Conservation (phyloP, 2,797 vertebrate genomes). For the Apodemus agrarius region DNA sequence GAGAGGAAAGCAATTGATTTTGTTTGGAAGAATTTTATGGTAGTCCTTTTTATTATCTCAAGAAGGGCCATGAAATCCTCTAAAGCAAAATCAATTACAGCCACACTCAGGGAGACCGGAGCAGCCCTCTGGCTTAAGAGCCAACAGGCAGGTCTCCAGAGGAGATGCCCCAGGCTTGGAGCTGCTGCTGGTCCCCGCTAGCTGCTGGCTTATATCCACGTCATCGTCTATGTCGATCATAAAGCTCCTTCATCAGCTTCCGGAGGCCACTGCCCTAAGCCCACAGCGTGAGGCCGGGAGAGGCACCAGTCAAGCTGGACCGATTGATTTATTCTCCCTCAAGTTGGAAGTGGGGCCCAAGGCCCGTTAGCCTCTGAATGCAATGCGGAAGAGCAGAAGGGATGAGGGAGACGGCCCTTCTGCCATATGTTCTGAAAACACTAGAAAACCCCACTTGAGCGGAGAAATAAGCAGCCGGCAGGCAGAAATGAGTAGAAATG, state of each 20-base stretch:
- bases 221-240: neutral
- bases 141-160: constrained; percentile 27
- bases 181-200: neutral
- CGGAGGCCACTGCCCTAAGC: neutral
- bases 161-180: constrained; percentile 6
- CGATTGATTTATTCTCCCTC: neutral
- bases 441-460: neutral
- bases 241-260: neutral
- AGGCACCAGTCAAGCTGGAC: neutral
- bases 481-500: neutral
- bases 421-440: neutral
- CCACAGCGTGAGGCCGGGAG: no score
- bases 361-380: neutral
- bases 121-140: constrained; percentile 49
- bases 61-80: constrained; percentile 71
- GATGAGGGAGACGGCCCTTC: neutral
- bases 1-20: constrained; percentile 70
- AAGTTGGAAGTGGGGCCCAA: neutral
- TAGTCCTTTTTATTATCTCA: constrained; percentile 78
- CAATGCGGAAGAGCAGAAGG: neutral
- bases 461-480: neutral
- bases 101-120: neutral
- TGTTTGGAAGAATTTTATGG: constrained; percentile 75
- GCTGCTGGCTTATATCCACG: neutral
- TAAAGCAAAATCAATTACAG: constrained; percentile 76